Evolutionary conservation across 2,888 invertebrate genomes (phyloP).

Genomic region (Rhodophaea formosa): DNA sequence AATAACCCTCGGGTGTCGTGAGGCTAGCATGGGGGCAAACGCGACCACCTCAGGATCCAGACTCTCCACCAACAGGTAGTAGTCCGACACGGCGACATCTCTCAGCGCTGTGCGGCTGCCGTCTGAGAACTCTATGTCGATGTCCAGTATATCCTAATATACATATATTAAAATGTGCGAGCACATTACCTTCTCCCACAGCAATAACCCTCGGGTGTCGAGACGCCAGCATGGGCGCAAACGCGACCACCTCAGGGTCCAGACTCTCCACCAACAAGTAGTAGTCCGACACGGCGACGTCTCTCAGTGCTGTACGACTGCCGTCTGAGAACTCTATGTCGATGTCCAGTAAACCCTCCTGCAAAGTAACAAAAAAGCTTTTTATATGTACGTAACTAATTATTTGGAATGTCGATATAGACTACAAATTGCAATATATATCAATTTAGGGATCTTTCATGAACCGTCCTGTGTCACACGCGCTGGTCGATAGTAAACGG

Average conservation of each 20-base stretch:
- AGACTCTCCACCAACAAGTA: conserved; percentile 93
- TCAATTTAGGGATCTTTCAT: no score
- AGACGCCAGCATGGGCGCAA: conserved; percentile 94
- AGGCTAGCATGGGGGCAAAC: conserved; percentile 94
- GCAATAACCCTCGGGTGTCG: conserved; percentile 96
- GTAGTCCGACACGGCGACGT: conserved; percentile 93
- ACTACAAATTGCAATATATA: no score
- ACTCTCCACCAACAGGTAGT: conserved; percentile 93
- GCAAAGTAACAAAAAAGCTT: conserved; percentile 32
- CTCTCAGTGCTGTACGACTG: conserved; percentile 90
- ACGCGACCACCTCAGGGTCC: conserved; percentile 95
- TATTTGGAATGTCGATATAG: no score
- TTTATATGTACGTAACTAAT: no score
- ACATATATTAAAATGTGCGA: no score
- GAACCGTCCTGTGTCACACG: no score
- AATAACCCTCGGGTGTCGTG: conserved; percentile 94
- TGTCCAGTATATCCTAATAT: no score
- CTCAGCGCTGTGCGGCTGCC: conserved; percentile 91
- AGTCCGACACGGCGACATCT: conserved; percentile 92
- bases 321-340: conserved; percentile 96
- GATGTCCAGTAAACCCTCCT: conserved; percentile 96
- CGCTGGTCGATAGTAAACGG: no score
- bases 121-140: conserved; percentile 95
- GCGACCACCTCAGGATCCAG: conserved; percentile 95
- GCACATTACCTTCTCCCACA: conserved; percentile 89